These are phyloP conservation scores for Eristalinus sepulchralis DNA, from an alignment of 2,888 invertebrate genomes.

Conservation along the genomic window DNA sequence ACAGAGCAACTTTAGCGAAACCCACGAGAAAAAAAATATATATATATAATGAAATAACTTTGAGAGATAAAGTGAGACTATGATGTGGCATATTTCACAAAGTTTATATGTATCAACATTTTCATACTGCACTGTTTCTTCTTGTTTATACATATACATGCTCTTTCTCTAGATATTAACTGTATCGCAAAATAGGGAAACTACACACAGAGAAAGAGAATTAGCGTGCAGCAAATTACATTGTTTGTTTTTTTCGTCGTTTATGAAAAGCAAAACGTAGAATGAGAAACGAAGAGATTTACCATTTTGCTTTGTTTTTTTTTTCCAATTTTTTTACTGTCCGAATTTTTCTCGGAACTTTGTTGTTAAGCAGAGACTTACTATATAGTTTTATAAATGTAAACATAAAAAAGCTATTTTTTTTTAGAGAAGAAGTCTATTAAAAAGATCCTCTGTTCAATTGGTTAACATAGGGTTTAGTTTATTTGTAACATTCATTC, in stretches of 20 bases:
- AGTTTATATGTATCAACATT: slow-evolving; percentile 38
- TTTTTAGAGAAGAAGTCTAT: slow-evolving; percentile 27
- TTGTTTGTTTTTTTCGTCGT: slow-evolving; percentile 1
- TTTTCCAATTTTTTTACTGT: slow-evolving; percentile 44
- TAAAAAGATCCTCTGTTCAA: slow-evolving; percentile 15
- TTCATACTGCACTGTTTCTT: slow-evolving; percentile 54
- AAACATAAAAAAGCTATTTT: slow-evolving; percentile 22
- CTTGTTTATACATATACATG: neutral
- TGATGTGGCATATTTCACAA: neutral
- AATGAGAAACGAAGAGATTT: slow-evolving; percentile 14
- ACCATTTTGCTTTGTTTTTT: slow-evolving; percentile 22
- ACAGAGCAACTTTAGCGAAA: slow-evolving; percentile 17
- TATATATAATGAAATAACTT: neutral
- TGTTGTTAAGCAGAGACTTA: slow-evolving; percentile 63
- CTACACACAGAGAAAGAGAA: slow-evolving; percentile 43
- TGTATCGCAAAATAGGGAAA: neutral
- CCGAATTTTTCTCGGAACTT: slow-evolving; percentile 61
- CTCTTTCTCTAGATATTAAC: neutral
- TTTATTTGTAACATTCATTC: slow-evolving; percentile 9
- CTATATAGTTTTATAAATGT: slow-evolving; percentile 46
- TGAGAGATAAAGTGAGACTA: slow-evolving; percentile 49
- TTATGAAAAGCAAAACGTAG: slow-evolving; percentile 1
- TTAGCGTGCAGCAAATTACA: slow-evolving; percentile 51
- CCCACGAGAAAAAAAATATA: neutral
- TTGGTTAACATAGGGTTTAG: slow-evolving; percentile 35